Percentiles rank a stretch among this genome's conserved stretches.
Evolutionary conservation across 2,888 invertebrate species (phyloP).

Genomic region (Diachrysia chrysitis): DNA sequence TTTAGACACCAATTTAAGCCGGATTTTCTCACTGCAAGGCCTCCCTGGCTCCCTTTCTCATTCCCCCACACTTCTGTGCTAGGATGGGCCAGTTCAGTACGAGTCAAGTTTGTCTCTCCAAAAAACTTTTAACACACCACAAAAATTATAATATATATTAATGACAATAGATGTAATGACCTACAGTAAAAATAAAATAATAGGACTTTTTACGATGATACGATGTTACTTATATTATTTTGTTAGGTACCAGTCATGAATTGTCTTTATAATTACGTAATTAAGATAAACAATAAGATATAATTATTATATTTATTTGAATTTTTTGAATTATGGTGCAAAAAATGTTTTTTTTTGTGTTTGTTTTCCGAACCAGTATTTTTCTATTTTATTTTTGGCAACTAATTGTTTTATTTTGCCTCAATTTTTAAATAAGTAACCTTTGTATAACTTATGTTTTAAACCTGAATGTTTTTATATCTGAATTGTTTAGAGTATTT

Average conservation of each 20-base stretch:
- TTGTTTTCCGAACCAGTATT: constrained; percentile 39
- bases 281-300: constrained; percentile 14
- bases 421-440: neutral
- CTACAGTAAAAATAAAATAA: no score
- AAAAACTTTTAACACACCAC: no score
- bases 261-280: constrained; percentile 16
- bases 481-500: no score
- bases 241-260: constrained; percentile 20
- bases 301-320: constrained; percentile 22
- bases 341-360: constrained; percentile 10
- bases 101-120: no score
- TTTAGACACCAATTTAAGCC: no score
- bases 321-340: constrained; percentile 25
- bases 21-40: no score
- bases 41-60: no score
- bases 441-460: neutral
- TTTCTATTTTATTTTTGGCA: constrained; percentile 26
- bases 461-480: neutral
- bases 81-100: no score
- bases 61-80: no score
- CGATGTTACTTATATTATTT: neutral
- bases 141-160: no score
- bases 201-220: no score
- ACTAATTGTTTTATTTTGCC: constrained; percentile 22
- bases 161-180: no score